Percentiles rank a stretch among this genome's conserved stretches.
phyloP scores from a whole-genome alignment of 2,113 vertebrate species.

The Rhinolophus sinicus region DNA sequence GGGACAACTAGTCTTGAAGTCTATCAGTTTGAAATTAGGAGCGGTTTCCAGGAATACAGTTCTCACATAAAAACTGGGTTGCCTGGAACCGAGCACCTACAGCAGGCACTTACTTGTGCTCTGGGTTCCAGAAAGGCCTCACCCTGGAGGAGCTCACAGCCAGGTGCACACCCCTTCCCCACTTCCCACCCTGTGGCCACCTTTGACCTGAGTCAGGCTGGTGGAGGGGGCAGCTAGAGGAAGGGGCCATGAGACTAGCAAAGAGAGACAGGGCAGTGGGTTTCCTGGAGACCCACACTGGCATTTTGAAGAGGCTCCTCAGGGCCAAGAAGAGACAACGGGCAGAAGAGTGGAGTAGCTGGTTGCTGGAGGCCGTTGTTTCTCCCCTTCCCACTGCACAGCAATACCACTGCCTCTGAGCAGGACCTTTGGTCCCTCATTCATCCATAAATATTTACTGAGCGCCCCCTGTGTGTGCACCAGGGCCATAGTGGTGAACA shows the following conservation, averaged over 20 bases:
- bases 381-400: not conserved
- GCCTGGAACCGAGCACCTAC: not conserved
- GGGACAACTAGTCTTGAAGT: not conserved
- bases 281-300: fast-evolving
- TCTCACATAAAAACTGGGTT: not conserved
- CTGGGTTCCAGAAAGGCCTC: not conserved
- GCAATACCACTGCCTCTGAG: not conserved
- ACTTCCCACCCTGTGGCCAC: not conserved
- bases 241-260: not conserved
- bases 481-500: not conserved
- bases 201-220: not conserved
- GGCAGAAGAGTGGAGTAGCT: not conserved
- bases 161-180: not conserved
- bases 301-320: not conserved
- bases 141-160: not conserved
- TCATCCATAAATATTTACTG: not conserved
- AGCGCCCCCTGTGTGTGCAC: fast-evolving
- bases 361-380: fast-evolving
- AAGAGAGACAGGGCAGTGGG: not conserved
- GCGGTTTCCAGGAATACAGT: not conserved
- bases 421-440: not conserved
- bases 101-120: not conserved
- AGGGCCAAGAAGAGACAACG: not conserved
- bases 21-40: not conserved
- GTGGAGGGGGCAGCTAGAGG: not conserved